Evolutionary conservation across 2,797 vertebrate genomes (phyloP).

Genomic region (Australoheros facetus): DNA sequence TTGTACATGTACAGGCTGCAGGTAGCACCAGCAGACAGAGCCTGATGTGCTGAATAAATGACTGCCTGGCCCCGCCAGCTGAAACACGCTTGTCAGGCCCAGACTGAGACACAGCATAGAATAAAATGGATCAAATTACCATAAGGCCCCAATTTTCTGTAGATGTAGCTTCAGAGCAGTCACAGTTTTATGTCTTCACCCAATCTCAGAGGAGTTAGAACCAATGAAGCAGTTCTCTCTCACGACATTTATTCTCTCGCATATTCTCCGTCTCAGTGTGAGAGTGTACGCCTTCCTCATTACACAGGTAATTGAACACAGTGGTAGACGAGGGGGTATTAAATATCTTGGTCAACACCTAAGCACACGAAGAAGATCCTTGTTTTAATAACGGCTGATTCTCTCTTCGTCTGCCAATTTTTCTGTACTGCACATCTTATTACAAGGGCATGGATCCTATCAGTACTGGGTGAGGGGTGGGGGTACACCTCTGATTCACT

Average conservation of each 20-base stretch:
- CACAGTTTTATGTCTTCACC: conserved; percentile 36
- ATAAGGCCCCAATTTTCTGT: conserved; percentile 56
- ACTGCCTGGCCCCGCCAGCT: conserved; percentile 18
- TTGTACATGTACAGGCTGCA: conserved; percentile 31
- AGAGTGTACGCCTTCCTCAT: conserved; percentile 41
- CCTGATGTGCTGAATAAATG: conserved; percentile 53
- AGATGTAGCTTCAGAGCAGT: conserved; percentile 30
- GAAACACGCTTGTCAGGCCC: conserved; percentile 37
- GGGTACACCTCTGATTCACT: background rate
- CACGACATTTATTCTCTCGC: conserved; percentile 36
- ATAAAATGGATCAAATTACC: conserved; percentile 62
- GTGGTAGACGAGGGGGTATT: conserved; percentile 17
- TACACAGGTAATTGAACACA: conserved; percentile 61
- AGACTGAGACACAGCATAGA: conserved; percentile 39
- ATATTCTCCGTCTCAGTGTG: conserved; percentile 21
- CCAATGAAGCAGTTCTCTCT: conserved; percentile 31
- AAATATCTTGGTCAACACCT: conserved; percentile 48
- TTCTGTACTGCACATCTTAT: background rate
- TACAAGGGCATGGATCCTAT: background rate
- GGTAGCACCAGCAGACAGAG: conserved; percentile 31
- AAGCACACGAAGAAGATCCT: conserved; percentile 24
- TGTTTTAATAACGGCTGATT: conserved; percentile 18
- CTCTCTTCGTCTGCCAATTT: conserved; percentile 15
- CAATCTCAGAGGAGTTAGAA: conserved; percentile 39
- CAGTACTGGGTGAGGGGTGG: background rate